Conservation (phyloP, 1,140 invertebrate genomes). For the Pogonognathellus flavescens region DNA sequence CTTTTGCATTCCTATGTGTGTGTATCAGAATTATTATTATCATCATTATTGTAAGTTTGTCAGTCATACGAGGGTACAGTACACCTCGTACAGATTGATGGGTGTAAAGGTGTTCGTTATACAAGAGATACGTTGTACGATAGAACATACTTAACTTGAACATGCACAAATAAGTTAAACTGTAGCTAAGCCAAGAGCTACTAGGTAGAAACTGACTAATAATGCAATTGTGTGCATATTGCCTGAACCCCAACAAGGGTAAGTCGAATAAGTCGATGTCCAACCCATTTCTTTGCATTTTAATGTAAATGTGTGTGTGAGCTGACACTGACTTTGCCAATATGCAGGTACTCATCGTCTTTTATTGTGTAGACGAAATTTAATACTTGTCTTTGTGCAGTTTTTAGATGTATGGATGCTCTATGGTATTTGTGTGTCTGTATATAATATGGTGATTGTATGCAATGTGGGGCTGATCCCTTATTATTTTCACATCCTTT, state of each 20-base stretch:
- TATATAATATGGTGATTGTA: too few relatives aligned
- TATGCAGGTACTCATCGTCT: too few relatives aligned
- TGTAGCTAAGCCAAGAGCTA: slow-evolving; percentile 5
- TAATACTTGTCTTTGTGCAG: not conserved
- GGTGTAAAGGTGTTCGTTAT: too few relatives aligned
- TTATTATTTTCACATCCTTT: slow-evolving; percentile 32
- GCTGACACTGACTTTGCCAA: too few relatives aligned
- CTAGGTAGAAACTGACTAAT: not conserved
- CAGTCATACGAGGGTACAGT: too few relatives aligned
- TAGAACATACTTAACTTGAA: not conserved
- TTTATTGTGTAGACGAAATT: too few relatives aligned
- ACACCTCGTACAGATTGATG: too few relatives aligned
- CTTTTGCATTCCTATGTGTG: too few relatives aligned
- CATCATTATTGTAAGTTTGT: too few relatives aligned
- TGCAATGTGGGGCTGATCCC: slow-evolving; percentile 1
- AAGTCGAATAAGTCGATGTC: not conserved
- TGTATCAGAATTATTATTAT: too few relatives aligned
- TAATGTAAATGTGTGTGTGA: not conserved
- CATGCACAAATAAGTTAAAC: slow-evolving; percentile 9
- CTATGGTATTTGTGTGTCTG: not conserved
- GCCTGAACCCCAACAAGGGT: not conserved
- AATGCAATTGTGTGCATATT: slow-evolving; percentile 23
- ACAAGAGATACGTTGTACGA: not conserved
- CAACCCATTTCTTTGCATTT: not conserved
- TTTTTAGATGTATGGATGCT: not conserved